Evolutionary conservation across 2,888 invertebrate genomes (phyloP), one percentile per base, ranked within the genome.

Genomic region (Dynastes hyllus): DNA sequence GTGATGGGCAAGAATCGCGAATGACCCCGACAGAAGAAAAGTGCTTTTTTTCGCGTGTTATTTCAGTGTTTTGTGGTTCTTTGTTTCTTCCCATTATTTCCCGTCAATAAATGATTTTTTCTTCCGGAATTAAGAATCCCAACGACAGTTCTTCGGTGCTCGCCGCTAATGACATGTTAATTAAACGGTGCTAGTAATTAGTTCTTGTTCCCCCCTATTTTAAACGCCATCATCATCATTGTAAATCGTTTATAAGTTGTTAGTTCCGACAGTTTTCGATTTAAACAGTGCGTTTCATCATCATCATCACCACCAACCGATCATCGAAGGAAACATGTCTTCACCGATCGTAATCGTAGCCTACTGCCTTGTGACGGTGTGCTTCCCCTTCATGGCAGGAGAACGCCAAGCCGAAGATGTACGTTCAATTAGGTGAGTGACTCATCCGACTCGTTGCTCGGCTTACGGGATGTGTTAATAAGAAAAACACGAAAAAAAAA

Each of bases 331-430:
- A 61, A 75, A 50, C 73, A 51, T 51, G 16, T 69, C 51, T 22
- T 70, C 63, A 37, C 37, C 65, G 82, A 83, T 88, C 86, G 82
- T 91, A 86, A 90, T 91, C 83, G 86, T 90, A 89, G 11, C 22
- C 45, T 40, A n/a, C 37, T 91, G 88, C 87, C 91, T 90, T 88
- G 90, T 90, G 90, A 90, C 90, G 83, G 86, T 87, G 82, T 88
- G 89, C 82, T 84, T 91, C 88, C 16, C 16, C 16, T 16, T 94
- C 95, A 87, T 96, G 96, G 96, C 96, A 96, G 93, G 96, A 96
- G 91, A 96, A 96, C 91, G 94, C 95, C 90, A 92, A 96, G 91
- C 96, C 96, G 88, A 96, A 96, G 93, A 95, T 96, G 93, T 95
- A 95, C 92, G 96, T 96, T 89, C 95, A 96, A 93, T 92, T 96